Base-by-base conservation (phyloP, 2,888 invertebrate species). In the Parasteatoda lunata region DNA sequence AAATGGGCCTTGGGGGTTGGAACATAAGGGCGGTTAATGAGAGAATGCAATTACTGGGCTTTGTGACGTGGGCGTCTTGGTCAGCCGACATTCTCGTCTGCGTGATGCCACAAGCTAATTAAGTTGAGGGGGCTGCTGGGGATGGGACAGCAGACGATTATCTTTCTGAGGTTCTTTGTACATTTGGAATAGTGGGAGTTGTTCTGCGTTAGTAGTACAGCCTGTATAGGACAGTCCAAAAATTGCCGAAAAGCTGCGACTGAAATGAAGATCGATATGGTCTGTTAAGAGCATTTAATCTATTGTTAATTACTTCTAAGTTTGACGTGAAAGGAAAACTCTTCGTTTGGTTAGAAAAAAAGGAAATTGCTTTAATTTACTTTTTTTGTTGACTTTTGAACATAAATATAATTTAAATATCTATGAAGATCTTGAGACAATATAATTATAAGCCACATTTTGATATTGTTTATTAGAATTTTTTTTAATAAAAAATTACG, bases 41-140 rank as follows among this genome's bases (percentile, higher is more conserved):
- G 82, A 49, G 82, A 82, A 76, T 82, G 82, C 82, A 82, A 82
- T 82, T 82, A 82, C 75, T 47, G 82, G 75, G 54, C 70, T 75
- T 76, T 70, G 70, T 69, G 73, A 66, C 80, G 80, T 79, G 79
- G 79, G 79, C 59, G 79, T 48, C 71, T 59, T 79, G 79, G 79
- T 79, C 79, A 79, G 79, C 76, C 65, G 65, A 65, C 48, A 73
- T 30, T 73, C 73, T 73, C 73, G 76, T 76, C 76, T 76, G 76
- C 76, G 76, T 73, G 72, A 72, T 80, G 72, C 80, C 71, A 71
- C 79, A 47, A 45, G 30, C 65, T 80, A 80, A 80, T 80, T 80
- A 80, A 80, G 66, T 80, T 73, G 72, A 52, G 72, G 66, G 69
- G 54, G 45, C 30, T 30, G 30, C 30, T 30, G 69, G 51, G 66